Conservation (phyloP, 2,888 invertebrate genomes). For the Elegia similella region DNA sequence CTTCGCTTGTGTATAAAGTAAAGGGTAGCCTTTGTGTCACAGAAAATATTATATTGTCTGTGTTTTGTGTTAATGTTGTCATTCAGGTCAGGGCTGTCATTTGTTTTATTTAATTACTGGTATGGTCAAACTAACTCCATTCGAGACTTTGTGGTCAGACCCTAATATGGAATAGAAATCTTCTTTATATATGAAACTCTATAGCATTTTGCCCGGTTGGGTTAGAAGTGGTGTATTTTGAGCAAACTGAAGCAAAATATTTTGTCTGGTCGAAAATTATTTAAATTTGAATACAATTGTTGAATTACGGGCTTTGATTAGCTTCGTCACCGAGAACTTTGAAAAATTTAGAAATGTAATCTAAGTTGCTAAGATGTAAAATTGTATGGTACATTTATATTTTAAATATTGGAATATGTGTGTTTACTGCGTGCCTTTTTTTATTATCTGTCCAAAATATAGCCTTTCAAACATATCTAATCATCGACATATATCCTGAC, state of each 20-base stretch:
- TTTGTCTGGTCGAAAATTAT: slow-evolving; percentile 28
- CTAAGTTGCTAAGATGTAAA: background rate
- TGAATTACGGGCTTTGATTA: slow-evolving; percentile 37
- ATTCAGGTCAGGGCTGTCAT: no score
- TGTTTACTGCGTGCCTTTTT: no score
- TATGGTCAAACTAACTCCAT: no score
- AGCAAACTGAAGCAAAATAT: background rate
- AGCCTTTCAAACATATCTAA: no score
- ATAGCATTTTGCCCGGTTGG: background rate
- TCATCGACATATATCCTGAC: no score
- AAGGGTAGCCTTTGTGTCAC: no score
- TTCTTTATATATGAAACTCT: slow-evolving; percentile 2
- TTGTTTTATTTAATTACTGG: no score
- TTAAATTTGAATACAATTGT: slow-evolving; percentile 35
- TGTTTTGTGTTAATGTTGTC: no score
- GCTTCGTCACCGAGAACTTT: slow-evolving; percentile 21
- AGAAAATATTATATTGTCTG: no score
- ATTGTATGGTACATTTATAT: background rate
- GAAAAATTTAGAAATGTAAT: background rate
- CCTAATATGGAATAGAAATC: background rate
- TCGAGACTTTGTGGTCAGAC: background rate
- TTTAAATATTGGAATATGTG: background rate
- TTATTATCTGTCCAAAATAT: no score
- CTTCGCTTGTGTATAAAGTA: no score
- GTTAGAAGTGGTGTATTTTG: background rate